A percentile compares a stretch with the other conserved stretches of the same genome.
phyloP scores from a whole-genome alignment of 2,888 invertebrate genomes.

The Selenia dentaria region DNA sequence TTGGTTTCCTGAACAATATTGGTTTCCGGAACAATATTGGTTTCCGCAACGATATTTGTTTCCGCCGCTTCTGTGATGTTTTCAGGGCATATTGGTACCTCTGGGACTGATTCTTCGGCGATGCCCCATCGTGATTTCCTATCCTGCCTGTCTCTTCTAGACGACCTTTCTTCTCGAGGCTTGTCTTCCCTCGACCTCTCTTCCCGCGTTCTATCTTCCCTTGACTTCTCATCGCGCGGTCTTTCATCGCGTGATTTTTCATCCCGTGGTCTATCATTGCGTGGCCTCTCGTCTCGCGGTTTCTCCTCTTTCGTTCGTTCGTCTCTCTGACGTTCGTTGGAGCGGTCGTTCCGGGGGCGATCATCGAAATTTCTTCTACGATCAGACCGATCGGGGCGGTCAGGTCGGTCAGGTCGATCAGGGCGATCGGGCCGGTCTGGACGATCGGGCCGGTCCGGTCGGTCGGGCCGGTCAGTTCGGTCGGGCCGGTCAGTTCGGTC shows the following conservation, averaged over 20 bases:
- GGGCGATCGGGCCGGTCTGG: conserved; percentile 17
- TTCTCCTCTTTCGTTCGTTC: conserved; percentile 24
- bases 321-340: conserved; percentile 15
- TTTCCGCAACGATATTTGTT: conserved; percentile 1
- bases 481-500: conserved; percentile 53
- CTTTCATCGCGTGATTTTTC: conserved; percentile 19
- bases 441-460: conserved; percentile 18
- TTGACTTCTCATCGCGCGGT: neutral
- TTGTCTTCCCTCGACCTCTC: conserved; percentile 5
- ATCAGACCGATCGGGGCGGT: conserved; percentile 14
- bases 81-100: neutral
- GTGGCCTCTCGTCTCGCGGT: conserved; percentile 7
- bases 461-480: conserved; percentile 29
- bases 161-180: conserved; percentile 24
- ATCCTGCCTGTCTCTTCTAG: conserved; percentile 58
- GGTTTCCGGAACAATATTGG: neutral
- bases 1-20: neutral
- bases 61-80: neutral
- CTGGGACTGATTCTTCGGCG: conserved; percentile 28
- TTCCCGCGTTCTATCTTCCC: neutral
- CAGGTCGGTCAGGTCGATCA: conserved; percentile 22
- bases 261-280: conserved; percentile 15
- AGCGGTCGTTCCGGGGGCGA: conserved; percentile 10
- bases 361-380: conserved; percentile 12
- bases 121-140: conserved; percentile 77